These are phyloP conservation scores for Eublepharis macularius DNA, from an alignment of 2,113 vertebrate genomes.

Conservation along the genomic window DNA sequence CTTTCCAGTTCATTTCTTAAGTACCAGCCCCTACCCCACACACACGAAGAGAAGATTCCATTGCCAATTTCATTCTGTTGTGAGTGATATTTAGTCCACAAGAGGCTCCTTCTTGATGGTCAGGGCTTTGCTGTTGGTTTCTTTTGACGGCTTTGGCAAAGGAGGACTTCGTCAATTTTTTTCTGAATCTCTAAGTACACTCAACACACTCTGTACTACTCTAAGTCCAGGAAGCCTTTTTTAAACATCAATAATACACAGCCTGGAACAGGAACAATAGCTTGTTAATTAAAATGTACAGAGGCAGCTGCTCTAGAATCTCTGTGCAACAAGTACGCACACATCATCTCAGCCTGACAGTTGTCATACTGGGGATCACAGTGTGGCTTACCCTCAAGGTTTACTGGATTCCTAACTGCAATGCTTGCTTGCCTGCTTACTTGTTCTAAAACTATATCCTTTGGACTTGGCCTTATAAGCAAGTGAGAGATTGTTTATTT, in stretches of 20 bases:
- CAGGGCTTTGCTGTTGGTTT: background rate
- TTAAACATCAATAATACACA: background rate
- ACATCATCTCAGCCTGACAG: no score
- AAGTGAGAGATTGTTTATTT: no score
- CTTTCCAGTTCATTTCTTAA: background rate
- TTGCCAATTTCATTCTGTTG: background rate
- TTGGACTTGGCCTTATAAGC: no score
- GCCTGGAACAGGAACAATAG: background rate
- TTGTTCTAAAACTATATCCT: no score
- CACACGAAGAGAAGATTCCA: no score
- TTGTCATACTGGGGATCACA: no score
- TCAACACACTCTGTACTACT: background rate
- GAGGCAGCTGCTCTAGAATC: background rate
- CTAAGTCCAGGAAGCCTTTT: background rate
- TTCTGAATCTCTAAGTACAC: background rate
- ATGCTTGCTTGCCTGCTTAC: no score
- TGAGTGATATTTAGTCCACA: background rate
- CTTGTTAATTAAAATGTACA: background rate
- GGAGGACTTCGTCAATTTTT: background rate
- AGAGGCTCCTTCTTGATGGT: background rate
- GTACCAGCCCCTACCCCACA: background rate
- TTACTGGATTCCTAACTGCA: no score
- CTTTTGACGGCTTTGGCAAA: background rate
- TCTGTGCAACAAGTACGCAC: background rate
- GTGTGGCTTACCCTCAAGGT: no score